Conservation (phyloP, 2,888 invertebrate species). For the Beris morrisii region DNA sequence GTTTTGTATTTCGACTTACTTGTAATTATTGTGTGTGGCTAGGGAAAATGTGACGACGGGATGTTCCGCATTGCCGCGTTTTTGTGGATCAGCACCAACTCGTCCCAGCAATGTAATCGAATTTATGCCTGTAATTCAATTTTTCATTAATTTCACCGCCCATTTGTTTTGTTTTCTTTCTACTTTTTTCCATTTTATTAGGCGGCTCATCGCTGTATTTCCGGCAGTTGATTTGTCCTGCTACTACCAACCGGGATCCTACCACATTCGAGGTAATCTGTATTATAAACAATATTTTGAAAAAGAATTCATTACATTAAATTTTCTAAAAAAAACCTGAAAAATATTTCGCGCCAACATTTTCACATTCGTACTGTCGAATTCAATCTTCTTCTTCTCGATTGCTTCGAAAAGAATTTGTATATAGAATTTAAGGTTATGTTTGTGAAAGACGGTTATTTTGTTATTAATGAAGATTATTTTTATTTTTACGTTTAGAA, state of each 20-base stretch:
- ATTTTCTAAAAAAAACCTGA: background rate
- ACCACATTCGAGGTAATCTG: constrained; percentile 30
- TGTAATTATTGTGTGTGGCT: constrained; percentile 86
- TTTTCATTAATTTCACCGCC: background rate
- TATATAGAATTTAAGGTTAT: too few relatives aligned
- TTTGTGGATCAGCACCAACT: constrained; percentile 86
- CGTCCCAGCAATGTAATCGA: constrained; percentile 82
- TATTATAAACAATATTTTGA: constrained; percentile 3
- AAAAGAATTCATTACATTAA: background rate
- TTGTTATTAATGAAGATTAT: too few relatives aligned
- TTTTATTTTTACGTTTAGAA: too few relatives aligned
- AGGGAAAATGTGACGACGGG: constrained; percentile 87
- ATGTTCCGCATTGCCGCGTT: constrained; percentile 77
- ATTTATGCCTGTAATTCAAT: constrained; percentile 68
- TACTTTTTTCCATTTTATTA: constrained; percentile 48
- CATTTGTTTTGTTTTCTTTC: background rate
- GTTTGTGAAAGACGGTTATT: too few relatives aligned
- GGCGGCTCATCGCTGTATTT: constrained; percentile 33
- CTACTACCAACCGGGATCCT: too few relatives aligned
- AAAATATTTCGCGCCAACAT: constrained; percentile 28
- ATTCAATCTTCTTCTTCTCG: background rate
- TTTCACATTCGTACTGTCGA: background rate
- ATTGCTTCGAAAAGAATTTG: background rate
- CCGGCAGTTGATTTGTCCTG: background rate
- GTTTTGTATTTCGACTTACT: constrained; percentile 49